Percentiles rank a stretch among this genome's conserved stretches.
Conservation (phyloP, 2,113 vertebrate genomes). For the Pleuronectes platessa region DNA sequence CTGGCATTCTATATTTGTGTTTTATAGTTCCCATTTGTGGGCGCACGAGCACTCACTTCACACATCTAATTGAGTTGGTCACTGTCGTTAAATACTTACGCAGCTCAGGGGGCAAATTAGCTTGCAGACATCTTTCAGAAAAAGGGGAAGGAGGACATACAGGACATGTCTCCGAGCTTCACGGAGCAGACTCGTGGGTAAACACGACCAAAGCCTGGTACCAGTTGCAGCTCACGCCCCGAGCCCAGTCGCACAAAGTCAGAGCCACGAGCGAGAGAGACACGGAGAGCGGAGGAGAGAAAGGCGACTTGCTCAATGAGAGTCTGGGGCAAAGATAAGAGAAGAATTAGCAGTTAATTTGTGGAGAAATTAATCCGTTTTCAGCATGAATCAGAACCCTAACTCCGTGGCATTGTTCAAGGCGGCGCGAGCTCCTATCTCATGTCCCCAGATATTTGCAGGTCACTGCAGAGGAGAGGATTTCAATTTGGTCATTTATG, state of each 20-base stretch:
- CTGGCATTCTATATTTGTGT: slow-evolving; percentile 11
- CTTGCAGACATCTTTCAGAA: slow-evolving; percentile 34
- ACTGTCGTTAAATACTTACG: slow-evolving; percentile 55
- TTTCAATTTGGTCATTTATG: slow-evolving; percentile 79
- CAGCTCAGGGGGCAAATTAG: slow-evolving; percentile 53
- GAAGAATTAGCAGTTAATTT: slow-evolving; percentile 81
- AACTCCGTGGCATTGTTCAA: slow-evolving; percentile 72
- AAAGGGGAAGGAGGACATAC: slow-evolving; percentile 49
- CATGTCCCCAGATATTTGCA: slow-evolving; percentile 78
- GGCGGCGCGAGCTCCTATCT: slow-evolving; percentile 71
- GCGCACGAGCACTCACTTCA: slow-evolving; percentile 30
- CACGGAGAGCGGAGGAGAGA: slow-evolving; percentile 33
- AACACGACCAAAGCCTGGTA: slow-evolving; percentile 26
- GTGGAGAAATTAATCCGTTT: slow-evolving; percentile 81
- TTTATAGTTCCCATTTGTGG: slow-evolving; percentile 4
- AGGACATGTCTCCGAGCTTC: slow-evolving; percentile 48
- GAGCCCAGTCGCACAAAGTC: slow-evolving; percentile 49
- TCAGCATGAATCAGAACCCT: slow-evolving; percentile 63
- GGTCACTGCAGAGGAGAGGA: slow-evolving; percentile 76
- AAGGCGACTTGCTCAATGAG: slow-evolving; percentile 63
- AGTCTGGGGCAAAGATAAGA: slow-evolving; percentile 80
- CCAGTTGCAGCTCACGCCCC: slow-evolving; percentile 34
- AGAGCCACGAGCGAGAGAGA: slow-evolving; percentile 35
- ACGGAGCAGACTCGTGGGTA: slow-evolving; percentile 40
- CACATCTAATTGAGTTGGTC: slow-evolving; percentile 57